Evolutionary conservation across 2,113 vertebrate species (phyloP), one percentile per base, ranked within the genome.

Genomic region (Chinchilla lanigera): DNA sequence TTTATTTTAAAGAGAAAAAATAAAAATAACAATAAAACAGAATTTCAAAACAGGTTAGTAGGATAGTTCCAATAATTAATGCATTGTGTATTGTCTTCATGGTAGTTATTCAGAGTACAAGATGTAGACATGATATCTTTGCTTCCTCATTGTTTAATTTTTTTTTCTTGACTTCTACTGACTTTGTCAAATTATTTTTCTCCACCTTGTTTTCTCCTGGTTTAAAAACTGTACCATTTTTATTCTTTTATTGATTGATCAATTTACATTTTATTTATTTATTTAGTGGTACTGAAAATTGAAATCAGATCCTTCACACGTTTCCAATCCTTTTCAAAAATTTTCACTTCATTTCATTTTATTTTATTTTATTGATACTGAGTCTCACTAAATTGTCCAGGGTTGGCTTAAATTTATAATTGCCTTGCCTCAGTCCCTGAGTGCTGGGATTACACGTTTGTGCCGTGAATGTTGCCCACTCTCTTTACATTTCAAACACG

Each of bases 151-250:
- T 69, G 44, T 75, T 88, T 63, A 5, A 54, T 63, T n/a, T 87
- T 67, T 80, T 87, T 47, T 65, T 20, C 8, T 50, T 89, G 38
- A 2, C 5, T 69, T 90, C 41, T 86, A 20, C 52, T 58, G 41
- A 52, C 24, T 67, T 85, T n/a, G 26, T 61, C 35, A 89, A 38
- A 90, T 54, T 71, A 71, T 6, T 61, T 89, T 78, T 8, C 19
- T 96, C 22, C 58, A 5, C 10, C 67, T 92, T 85, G 89, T 86
- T n/a, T 24, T 89, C 19, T 50, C 52, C 1, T 38, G 17, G 8
- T 78, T 95, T 86, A 69, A 63, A 86, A 90, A n/a, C 38, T 86
- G 20, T 35, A 24, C 16, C n/a, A 84, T 93, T 96, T 86, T 75
- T 75, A 44, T 44, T 22, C 41, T 75, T 44, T 44, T 75, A 44